Percentiles rank a stretch among this genome's conserved stretches.
These are phyloP conservation scores for Bellardia pandia DNA, from an alignment of 2,888 invertebrate species.

Conservation along the genomic window DNA sequence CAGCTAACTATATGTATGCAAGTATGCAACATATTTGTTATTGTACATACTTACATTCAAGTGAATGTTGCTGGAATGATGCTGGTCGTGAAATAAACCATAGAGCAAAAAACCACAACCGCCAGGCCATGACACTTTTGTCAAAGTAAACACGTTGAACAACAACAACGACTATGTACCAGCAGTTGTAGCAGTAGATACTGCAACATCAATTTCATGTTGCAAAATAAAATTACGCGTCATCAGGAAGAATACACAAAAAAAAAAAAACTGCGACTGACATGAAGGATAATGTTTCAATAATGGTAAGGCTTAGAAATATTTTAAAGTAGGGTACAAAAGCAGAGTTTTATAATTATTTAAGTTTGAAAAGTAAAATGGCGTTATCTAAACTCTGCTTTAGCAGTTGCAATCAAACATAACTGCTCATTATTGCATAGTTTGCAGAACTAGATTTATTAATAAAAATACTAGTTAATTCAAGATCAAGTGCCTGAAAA, in stretches of 20 bases:
- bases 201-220: slow-evolving; percentile 41
- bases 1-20: slow-evolving; percentile 15
- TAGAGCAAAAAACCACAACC: slow-evolving; percentile 55
- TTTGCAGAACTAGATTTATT: too few relatives aligned
- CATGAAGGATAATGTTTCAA: background rate
- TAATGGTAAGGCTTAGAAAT: background rate
- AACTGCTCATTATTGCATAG: too few relatives aligned
- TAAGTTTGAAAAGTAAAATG: too few relatives aligned
- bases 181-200: background rate
- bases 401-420: too few relatives aligned
- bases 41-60: background rate
- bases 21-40: background rate
- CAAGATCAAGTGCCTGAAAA: too few relatives aligned
- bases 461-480: too few relatives aligned
- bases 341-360: background rate
- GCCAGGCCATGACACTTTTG: slow-evolving; percentile 62
- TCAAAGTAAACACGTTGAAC: slow-evolving; percentile 60
- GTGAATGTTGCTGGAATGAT: slow-evolving; percentile 15
- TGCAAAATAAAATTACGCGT: slow-evolving; percentile 48
- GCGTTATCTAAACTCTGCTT: too few relatives aligned
- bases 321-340: background rate
- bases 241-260: slow-evolving; percentile 1
- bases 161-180: background rate
- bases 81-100: slow-evolving; percentile 40
- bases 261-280: background rate